These are phyloP conservation scores for Drosophila micromelanica DNA, from an alignment of 1,140 invertebrate genomes.

Conservation along the genomic window DNA sequence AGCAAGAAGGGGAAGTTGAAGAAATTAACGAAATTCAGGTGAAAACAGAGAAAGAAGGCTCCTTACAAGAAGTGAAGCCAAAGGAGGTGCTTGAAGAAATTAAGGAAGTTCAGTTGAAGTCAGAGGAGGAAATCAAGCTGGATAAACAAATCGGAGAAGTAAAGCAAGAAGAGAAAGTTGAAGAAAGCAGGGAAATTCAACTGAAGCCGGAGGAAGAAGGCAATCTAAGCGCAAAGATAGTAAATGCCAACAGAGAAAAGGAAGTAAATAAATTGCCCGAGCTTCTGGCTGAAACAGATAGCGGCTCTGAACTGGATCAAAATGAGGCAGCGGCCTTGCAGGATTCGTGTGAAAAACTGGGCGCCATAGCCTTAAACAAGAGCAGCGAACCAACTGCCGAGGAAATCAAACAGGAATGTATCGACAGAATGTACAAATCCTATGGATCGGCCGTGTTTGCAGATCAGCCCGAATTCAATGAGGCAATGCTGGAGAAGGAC, in stretches of 20 bases:
- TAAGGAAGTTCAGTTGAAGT: not conserved
- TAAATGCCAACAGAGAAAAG: too few species aligned
- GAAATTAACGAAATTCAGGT: not conserved
- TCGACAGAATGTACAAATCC: conserved; percentile 47
- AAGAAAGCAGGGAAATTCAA: not conserved
- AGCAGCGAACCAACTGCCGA: not conserved
- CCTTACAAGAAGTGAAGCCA: not conserved
- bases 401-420: conserved; percentile 35
- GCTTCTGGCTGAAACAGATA: conserved; percentile 4
- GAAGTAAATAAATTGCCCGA: not conserved
- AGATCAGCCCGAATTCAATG: conserved; percentile 13
- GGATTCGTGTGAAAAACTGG: conserved; percentile 14
- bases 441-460: conserved; percentile 10
- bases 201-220: not conserved
- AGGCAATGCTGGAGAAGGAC: conserved; percentile 12
- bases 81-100: too few species aligned
- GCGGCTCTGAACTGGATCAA: conserved; percentile 32
- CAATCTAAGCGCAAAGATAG: too few species aligned
- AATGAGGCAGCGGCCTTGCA: conserved; percentile 5
- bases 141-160: not conserved
- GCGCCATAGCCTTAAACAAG: conserved; percentile 9
- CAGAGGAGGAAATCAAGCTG: not conserved
- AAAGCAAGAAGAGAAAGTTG: not conserved
- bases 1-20: too few species aligned
- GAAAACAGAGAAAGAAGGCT: not conserved